Percentiles rank a stretch among this genome's conserved stretches.
phyloP scores from a whole-genome alignment of 2,888 invertebrate species.

The Altica lythri region DNA sequence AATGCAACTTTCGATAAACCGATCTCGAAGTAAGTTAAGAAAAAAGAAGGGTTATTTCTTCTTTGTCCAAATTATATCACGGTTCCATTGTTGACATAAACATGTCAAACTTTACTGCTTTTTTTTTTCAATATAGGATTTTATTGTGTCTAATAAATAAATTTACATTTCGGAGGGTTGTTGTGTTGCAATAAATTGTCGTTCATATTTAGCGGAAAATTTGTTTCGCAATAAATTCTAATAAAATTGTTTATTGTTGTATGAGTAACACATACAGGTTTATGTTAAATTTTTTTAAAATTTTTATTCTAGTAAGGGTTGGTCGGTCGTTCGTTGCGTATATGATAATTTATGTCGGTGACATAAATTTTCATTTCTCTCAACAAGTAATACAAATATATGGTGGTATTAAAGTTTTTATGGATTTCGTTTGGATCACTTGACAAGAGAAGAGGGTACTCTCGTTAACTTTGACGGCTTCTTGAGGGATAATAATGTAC shows the following conservation, averaged over 20 bases:
- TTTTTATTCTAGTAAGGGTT: conserved; percentile 21
- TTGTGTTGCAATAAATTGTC: too few species aligned
- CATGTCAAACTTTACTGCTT: conserved; percentile 39
- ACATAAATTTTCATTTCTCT: conserved; percentile 26
- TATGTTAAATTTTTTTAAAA: conserved; percentile 23
- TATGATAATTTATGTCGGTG: conserved; percentile 17
- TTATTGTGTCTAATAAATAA: conserved; percentile 38
- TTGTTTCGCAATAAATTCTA: conserved; percentile 34
- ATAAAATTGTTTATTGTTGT: conserved; percentile 24
- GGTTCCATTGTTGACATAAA: conserved; percentile 42
- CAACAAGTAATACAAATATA: conserved; percentile 28
- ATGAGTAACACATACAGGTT: conserved; percentile 17
- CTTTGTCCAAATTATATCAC: conserved; percentile 26
- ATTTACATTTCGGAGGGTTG: conserved; percentile 35
- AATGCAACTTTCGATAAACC: conserved; percentile 28
- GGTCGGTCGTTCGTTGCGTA: not conserved
- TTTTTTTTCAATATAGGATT: conserved; percentile 28
- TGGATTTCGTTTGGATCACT: conserved; percentile 18
- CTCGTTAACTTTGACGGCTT: conserved; percentile 15
- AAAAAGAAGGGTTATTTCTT: conserved; percentile 32
- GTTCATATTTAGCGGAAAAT: conserved; percentile 44
- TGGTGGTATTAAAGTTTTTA: conserved; percentile 25
- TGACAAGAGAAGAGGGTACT: conserved; percentile 20
- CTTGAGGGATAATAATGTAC: conserved; percentile 1
- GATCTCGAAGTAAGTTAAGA: conserved; percentile 28